phyloP scores from a whole-genome alignment of 2,888 invertebrate species.

The Minunthozetes semirufus region DNA sequence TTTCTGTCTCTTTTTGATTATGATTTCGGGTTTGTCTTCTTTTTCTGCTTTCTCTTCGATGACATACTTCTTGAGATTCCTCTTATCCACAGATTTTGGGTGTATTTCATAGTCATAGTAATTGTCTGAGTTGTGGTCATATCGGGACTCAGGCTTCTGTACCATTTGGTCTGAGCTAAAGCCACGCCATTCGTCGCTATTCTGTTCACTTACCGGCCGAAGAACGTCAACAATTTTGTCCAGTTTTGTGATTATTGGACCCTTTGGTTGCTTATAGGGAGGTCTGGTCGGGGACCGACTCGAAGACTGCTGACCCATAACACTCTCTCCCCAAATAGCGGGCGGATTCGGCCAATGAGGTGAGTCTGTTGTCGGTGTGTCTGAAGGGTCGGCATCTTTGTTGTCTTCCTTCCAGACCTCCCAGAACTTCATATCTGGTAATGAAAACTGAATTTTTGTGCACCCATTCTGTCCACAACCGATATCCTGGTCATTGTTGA shows the following conservation, averaged over 20 bases:
- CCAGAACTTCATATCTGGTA: constrained; percentile 10
- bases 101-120: neutral
- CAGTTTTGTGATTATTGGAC: neutral
- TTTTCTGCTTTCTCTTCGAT: neutral
- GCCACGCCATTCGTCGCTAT: neutral
- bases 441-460: neutral
- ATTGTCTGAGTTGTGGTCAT: neutral
- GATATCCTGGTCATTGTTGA: neutral
- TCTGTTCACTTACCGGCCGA: neutral
- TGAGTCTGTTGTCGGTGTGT: neutral
- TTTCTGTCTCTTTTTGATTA: neutral
- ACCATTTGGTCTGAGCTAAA: neutral
- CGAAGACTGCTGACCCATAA: neutral
- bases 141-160: neutral
- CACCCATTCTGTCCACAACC: neutral
- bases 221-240: constrained; percentile 16
- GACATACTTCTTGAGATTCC: neutral
- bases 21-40: neutral
- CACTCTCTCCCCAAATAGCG: constrained; percentile 9
- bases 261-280: neutral
- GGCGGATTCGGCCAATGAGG: constrained; percentile 23
- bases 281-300: neutral
- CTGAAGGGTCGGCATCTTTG: neutral
- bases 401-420: constrained; percentile 15
- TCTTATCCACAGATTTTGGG: neutral